Conservation (phyloP, 2,797 vertebrate species). For the Parotocinclus haroldoi region DNA sequence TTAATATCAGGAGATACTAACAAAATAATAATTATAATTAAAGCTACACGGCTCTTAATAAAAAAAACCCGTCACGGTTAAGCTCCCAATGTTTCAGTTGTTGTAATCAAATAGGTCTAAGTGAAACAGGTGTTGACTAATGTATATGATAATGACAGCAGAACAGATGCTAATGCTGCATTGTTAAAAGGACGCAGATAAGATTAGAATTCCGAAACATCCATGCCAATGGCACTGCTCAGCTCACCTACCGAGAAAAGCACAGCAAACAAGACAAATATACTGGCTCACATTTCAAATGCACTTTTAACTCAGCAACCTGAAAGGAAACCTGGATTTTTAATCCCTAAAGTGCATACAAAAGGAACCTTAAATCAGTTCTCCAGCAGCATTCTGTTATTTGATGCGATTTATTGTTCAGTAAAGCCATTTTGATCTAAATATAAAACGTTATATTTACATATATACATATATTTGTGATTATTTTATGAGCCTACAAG, state of each 20-base stretch:
- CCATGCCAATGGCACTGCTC: conserved; percentile 54
- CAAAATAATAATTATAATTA: too few species aligned
- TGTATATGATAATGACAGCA: conserved; percentile 79
- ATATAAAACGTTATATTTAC: too few species aligned
- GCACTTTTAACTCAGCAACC: not conserved
- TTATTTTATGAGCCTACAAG: too few species aligned
- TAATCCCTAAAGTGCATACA: not conserved
- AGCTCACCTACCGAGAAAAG: conserved; percentile 33
- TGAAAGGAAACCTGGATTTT: not conserved
- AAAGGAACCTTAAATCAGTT: too few species aligned
- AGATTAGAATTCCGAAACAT: conserved; percentile 66
- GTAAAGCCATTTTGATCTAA: too few species aligned
- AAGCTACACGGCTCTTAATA: too few species aligned
- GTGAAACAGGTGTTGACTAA: conserved; percentile 78
- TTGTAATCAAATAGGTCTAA: conserved; percentile 69
- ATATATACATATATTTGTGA: too few species aligned
- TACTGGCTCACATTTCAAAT: conserved; percentile 23
- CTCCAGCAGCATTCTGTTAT: too few species aligned
- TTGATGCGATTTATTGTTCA: too few species aligned
- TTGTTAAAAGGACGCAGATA: conserved; percentile 58
- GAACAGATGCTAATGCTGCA: conserved; percentile 71
- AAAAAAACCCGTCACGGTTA: too few species aligned
- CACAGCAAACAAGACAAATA: conserved; percentile 42
- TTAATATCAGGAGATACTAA: too few species aligned
- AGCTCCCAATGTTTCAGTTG: conserved; percentile 53